Conservation (phyloP, 2,797 vertebrate genomes). For the Vultur gryphus region DNA sequence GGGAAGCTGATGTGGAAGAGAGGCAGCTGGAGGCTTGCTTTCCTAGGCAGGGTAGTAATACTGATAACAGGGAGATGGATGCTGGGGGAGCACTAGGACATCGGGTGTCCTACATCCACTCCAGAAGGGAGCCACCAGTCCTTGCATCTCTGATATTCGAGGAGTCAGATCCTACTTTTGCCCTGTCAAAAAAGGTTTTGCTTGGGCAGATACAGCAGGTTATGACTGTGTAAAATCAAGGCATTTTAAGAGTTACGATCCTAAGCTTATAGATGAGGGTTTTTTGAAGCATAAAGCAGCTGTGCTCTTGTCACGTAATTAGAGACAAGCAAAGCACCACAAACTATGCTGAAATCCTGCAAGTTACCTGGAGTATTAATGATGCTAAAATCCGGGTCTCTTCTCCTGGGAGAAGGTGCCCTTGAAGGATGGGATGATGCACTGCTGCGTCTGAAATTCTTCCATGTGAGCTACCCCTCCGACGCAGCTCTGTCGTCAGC, state of each 20-base stretch:
- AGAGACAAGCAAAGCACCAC: background rate
- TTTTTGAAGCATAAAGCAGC: background rate
- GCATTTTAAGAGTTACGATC: background rate
- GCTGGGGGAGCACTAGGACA: background rate
- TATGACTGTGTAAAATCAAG: background rate
- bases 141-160: background rate
- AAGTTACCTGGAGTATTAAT: background rate
- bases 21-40: background rate
- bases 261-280: rapidly evolving
- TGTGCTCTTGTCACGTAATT: rapidly evolving
- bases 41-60: background rate
- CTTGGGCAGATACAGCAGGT: background rate
- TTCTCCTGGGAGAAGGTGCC: conserved; percentile 25
- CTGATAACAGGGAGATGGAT: background rate
- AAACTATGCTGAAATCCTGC: background rate
- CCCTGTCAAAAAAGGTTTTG: background rate
- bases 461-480: background rate
- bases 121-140: background rate
- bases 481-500: conserved; percentile 42
- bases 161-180: background rate
- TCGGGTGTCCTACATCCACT: rapidly evolving
- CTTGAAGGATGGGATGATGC: conserved; percentile 17
- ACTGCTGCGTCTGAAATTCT: background rate
- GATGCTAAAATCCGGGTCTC: background rate
- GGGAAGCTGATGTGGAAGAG: background rate